phyloP scores from a whole-genome alignment of 2,113 vertebrate genomes.

The Petromus typicus region DNA sequence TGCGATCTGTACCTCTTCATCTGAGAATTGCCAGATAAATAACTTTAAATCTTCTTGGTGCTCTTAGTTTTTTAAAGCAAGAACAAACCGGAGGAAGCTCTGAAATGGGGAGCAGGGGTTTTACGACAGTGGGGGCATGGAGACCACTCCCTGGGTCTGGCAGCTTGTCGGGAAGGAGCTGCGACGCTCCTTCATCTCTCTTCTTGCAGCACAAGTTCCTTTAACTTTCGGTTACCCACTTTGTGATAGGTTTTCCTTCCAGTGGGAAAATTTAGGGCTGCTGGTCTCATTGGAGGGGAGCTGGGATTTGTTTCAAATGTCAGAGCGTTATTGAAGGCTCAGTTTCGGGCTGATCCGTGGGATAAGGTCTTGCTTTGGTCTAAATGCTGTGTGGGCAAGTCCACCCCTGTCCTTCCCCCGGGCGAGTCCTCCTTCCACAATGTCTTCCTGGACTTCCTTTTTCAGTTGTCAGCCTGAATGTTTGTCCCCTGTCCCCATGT shows the following conservation, averaged over 20 bases:
- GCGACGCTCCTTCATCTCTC: background rate
- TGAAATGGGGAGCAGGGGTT: background rate
- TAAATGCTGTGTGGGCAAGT: background rate
- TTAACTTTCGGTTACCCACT: background rate
- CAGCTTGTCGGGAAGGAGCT: background rate
- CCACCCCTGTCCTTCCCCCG: background rate
- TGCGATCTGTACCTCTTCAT: no score
- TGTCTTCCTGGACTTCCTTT: background rate
- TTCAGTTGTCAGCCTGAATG: background rate
- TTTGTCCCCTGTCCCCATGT: background rate
- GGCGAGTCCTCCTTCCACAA: background rate
- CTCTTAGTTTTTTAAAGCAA: constrained; percentile 7
- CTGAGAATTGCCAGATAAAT: background rate
- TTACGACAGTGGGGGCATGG: background rate
- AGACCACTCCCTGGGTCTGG: background rate
- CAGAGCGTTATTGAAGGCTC: background rate
- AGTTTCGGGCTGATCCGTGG: background rate
- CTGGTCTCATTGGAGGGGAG: background rate
- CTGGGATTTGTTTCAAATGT: background rate
- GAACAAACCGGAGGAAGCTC: background rate
- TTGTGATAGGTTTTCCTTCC: background rate
- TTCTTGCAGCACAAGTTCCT: background rate
- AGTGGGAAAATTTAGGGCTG: background rate
- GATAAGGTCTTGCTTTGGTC: background rate
- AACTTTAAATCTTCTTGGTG: background rate